Base-by-base conservation (phyloP, 2,113 vertebrate genomes). In the Euleptes europaea region DNA sequence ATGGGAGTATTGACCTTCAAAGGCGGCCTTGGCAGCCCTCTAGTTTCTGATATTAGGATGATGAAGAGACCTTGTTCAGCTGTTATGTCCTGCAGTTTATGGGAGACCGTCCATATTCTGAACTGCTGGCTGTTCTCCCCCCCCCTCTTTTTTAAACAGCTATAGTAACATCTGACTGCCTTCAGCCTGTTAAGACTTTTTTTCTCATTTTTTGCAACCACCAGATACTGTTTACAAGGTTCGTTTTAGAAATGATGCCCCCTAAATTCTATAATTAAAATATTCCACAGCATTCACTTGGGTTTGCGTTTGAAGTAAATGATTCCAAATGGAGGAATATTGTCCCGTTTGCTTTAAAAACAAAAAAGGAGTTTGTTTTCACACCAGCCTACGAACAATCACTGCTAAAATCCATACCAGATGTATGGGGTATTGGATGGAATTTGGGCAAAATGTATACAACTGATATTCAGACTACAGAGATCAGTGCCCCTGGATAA, bases 1-100 rank as follows among this genome's bases (percentile, higher is more conserved):
- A 91, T 96, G 95, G 96, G 70, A 96, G 95, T 95, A 86, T 96
- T 94, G 87, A 69, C 78, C 84, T 95, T 94, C 76, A 70, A n/a
- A 84, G 73, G 1, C 65, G 10, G n/a, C 57, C 11, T 13, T 65
- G 72, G 17, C 10, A 17, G 51, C 6, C 12, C 0, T 8, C n/a
- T 73, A 1, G 19, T 13, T 1, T 26, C 71, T 6, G 13, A 42
- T 15, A 5, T 33, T 33, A 1, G 65, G 9, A 6, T 9, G 57
- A 8, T 51, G 35, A 49, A 82, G 74, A 65, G 21, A 51, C 21
- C 49, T 75, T 40, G 35, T 82, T 26, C 83, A 90, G 72, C 71
- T 11, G 1, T 74, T 90, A 76, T 81, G 1, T 54, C 86, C 12
- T 35, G 2, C 74, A 10, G 1, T 44, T 89, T 40, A 47, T 26